These are phyloP conservation scores for Corythornis madagascariensis DNA, from an alignment of 2,113 vertebrate species.

Conservation along the genomic window DNA sequence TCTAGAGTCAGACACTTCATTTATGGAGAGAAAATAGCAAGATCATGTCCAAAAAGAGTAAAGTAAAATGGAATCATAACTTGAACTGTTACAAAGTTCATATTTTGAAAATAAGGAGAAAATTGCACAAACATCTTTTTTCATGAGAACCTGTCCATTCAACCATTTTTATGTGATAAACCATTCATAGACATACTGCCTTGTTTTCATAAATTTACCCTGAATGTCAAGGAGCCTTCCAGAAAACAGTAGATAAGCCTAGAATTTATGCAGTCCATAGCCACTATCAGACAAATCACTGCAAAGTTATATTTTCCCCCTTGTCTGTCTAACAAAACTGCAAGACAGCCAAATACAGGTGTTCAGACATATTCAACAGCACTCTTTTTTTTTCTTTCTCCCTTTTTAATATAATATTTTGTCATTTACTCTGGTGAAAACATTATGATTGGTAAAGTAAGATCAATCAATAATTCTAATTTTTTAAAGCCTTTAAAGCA, in stretches of 20 bases:
- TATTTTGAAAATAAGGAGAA: not conserved
- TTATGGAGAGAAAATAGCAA: not conserved
- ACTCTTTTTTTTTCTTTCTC: constrained; percentile 19
- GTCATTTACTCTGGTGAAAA: constrained; percentile 63
- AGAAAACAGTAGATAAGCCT: constrained; percentile 25
- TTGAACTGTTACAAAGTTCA: not conserved
- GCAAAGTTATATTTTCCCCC: constrained; percentile 58
- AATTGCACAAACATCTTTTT: not conserved
- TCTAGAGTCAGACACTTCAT: not conserved
- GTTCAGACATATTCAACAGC: constrained; percentile 65
- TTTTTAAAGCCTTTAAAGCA: constrained; percentile 57
- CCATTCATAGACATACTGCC: not conserved
- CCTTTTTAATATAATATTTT: constrained; percentile 42
- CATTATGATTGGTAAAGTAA: constrained; percentile 56
- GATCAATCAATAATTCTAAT: constrained; percentile 64
- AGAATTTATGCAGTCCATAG: constrained; percentile 37
- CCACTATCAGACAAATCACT: constrained; percentile 68
- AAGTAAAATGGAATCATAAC: not conserved
- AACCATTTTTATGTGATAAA: not conserved
- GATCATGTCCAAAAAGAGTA: not conserved
- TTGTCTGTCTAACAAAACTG: constrained; percentile 58
- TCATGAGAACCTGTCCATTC: not conserved
- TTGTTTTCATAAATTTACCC: not conserved
- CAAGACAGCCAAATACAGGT: constrained; percentile 71
- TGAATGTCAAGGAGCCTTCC: not conserved